phyloP scores from a whole-genome alignment of 2,797 vertebrate species.

The Rhincodon typus region DNA sequence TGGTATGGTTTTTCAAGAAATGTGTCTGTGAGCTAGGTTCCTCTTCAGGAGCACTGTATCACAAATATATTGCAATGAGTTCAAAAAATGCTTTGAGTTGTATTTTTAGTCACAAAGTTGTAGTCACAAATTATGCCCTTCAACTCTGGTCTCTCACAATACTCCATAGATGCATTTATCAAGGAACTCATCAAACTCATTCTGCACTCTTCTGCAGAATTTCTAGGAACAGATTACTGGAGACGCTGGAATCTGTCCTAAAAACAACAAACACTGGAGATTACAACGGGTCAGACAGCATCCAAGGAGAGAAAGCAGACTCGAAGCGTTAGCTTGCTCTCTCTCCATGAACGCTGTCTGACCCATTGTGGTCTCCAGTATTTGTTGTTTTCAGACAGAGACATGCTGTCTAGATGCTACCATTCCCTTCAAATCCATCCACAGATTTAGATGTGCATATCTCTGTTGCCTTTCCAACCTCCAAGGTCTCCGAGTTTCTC shows the following conservation, averaged over 20 bases:
- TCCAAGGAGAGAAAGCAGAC: too few species aligned
- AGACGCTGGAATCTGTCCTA: too few species aligned
- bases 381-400: too few species aligned
- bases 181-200: neutral
- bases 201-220: neutral
- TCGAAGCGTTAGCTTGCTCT: too few species aligned
- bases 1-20: too few species aligned
- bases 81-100: neutral
- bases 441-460: neutral
- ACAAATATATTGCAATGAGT: neutral
- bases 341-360: too few species aligned
- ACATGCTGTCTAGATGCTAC: too few species aligned
- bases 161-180: neutral
- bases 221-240: neutral
- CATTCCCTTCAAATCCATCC: neutral
- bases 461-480: neutral
- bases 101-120: too few species aligned
- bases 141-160: neutral
- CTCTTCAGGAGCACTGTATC: neutral
- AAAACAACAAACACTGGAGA: too few species aligned
- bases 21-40: neutral
- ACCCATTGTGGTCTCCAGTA: too few species aligned
- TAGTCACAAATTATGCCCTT: neutral
- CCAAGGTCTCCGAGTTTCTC: neutral
- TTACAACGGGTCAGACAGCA: too few species aligned